Evolutionary conservation across 2,113 vertebrate species (phyloP), one percentile per base, ranked within the genome.

Genomic region (Trogon surrucura): DNA sequence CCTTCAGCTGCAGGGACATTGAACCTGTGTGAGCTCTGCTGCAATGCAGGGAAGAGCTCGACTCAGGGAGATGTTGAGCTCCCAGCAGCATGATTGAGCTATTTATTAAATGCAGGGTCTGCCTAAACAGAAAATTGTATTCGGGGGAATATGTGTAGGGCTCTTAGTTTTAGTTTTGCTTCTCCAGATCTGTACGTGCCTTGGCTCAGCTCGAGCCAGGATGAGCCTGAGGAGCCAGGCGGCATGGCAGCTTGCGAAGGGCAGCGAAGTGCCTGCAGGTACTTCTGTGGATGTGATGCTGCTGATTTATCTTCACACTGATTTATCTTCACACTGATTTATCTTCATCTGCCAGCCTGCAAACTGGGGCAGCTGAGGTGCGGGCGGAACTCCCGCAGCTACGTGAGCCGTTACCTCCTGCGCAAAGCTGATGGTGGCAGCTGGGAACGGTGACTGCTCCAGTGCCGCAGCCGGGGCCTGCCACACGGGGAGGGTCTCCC

Each of bases 331-430:
- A 74, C n/a, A 41, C 61, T 67, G 6, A 85, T 89, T 74, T 74
- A 16, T 65, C 78, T 70, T 53, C 65, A 74, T 58, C 65, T 2
- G 7, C 60, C 84, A 70, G 20, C 30, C 65, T 50, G 69, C 60
- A 70, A 61, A 70, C 51, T 32, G 56, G 60, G 70, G 36, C 74
- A 58, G 66, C 34, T 5, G 83, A 85, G 53, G 21, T 3, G 20
- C 44, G 5, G 56, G 56, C 61, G 82, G 75, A 36, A 11, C 74
- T 48, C 62, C 36, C 0, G 6, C 61, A 41, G 65, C 18, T 3
- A 6, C 0, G 3, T 3, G 2, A 66, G 61, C 5, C 2, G 14
- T 1, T 22, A 23, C 30, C 53, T 20, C 30, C 5, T 3, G n/a
- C 0, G 8, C 47, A 53, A 60, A 62, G 61, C 41, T 11, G 54